These are phyloP conservation scores for Tretioscincus oriximinensis DNA, from an alignment of 2,113 vertebrate genomes.

Conservation along the genomic window DNA sequence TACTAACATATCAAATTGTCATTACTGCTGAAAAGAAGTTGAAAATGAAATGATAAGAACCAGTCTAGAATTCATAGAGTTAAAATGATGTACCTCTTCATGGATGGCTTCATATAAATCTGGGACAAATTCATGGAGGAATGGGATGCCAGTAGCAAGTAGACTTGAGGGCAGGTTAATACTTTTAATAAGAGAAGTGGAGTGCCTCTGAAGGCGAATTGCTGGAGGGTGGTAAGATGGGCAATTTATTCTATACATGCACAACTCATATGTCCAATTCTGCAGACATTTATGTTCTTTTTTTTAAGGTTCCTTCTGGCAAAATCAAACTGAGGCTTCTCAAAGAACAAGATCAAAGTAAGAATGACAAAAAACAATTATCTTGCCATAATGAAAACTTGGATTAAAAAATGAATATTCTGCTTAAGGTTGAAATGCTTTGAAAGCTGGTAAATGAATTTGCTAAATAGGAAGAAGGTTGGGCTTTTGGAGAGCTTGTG, in stretches of 20 bases:
- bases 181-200: no score
- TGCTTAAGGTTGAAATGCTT: not conserved
- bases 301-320: conserved; percentile 76
- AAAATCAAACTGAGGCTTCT: conserved; percentile 84
- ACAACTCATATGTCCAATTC: no score
- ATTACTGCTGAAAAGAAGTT: not conserved
- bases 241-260: no score
- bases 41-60: not conserved
- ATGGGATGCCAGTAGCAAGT: no score
- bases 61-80: not conserved
- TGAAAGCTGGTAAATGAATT: not conserved
- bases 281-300: not conserved
- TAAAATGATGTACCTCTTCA: no score
- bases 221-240: no score
- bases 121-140: no score
- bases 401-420: not conserved
- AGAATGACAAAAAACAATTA: not conserved
- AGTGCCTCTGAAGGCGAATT: no score
- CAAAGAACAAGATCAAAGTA: conserved; percentile 79
- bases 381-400: not conserved
- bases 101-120: no score
- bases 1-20: not conserved
- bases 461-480: not conserved
- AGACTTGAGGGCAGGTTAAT: no score
- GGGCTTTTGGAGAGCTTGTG: not conserved